Evolutionary conservation across 2,797 vertebrate species (phyloP).

Genomic region (Molossus alvarezi): DNA sequence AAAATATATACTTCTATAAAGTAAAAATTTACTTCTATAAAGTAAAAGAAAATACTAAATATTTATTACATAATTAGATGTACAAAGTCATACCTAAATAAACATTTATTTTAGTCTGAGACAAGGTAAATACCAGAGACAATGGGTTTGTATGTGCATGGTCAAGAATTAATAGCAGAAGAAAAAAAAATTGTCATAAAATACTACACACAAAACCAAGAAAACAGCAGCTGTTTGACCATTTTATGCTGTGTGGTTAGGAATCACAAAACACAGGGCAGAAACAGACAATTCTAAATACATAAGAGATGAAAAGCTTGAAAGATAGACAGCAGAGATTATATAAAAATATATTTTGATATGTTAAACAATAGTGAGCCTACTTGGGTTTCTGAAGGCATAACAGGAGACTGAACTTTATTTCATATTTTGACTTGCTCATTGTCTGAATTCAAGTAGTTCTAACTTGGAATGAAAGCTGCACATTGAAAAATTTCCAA

Average conservation of each 20-base stretch:
- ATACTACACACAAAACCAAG: background rate
- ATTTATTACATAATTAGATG: background rate
- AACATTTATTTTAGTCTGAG: background rate
- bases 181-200: slow-evolving; percentile 44
- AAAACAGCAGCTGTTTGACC: background rate
- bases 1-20: background rate
- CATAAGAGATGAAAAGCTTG: background rate
- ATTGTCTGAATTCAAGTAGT: slow-evolving; percentile 41
- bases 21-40: background rate
- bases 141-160: background rate
- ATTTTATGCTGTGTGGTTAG: background rate
- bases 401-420: slow-evolving; percentile 21
- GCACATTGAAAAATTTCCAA: background rate
- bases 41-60: background rate
- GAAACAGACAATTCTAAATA: background rate
- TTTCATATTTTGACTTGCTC: slow-evolving; percentile 53
- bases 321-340: slow-evolving; percentile 37
- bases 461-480: slow-evolving; percentile 60
- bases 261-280: background rate
- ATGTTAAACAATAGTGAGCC: slow-evolving; percentile 4
- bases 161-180: background rate
- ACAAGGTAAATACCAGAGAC: background rate
- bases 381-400: background rate
- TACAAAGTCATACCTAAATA: background rate
- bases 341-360: background rate